Percentiles rank a stretch among this genome's conserved stretches.
Evolutionary conservation across 1,140 invertebrate species (phyloP).

Genomic region (Gonatopus flavifemur): DNA sequence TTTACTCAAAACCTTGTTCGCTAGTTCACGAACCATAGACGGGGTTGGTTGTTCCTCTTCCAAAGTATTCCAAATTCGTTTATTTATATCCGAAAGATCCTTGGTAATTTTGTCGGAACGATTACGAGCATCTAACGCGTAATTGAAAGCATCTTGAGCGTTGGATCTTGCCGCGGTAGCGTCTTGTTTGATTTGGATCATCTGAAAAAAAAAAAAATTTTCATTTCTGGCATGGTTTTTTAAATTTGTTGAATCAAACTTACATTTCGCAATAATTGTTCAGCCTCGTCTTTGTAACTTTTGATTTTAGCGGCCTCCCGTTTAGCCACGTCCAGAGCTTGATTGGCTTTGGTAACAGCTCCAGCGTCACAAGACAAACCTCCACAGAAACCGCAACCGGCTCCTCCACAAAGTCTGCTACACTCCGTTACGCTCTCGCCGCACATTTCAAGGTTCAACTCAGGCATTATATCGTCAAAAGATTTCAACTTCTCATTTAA

Average conservation of each 20-base stretch:
- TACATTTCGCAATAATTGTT: slow-evolving; percentile 67
- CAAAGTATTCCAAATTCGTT: slow-evolving; percentile 75
- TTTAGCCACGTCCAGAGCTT: slow-evolving; percentile 81
- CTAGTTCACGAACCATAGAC: slow-evolving; percentile 76
- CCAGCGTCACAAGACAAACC: slow-evolving; percentile 87
- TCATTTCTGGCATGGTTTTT: not conserved
- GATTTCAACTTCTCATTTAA: slow-evolving; percentile 68
- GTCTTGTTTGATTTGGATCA: slow-evolving; percentile 62
- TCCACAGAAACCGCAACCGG: slow-evolving; percentile 89
- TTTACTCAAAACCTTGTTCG: slow-evolving; percentile 72
- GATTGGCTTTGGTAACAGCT: slow-evolving; percentile 82
- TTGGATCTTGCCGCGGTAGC: slow-evolving; percentile 61
- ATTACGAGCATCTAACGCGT: slow-evolving; percentile 61
- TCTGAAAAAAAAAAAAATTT: slow-evolving; percentile 48
- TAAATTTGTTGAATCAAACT: slow-evolving; percentile 23
- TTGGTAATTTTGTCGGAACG: slow-evolving; percentile 60
- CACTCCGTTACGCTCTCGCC: slow-evolving; percentile 84
- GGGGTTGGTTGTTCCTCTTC: slow-evolving; percentile 76
- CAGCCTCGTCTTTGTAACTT: slow-evolving; percentile 77
- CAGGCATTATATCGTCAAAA: slow-evolving; percentile 75
- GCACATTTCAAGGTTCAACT: slow-evolving; percentile 88
- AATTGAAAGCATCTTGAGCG: slow-evolving; percentile 64
- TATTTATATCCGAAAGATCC: slow-evolving; percentile 63
- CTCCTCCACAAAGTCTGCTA: slow-evolving; percentile 89
- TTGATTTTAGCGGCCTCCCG: slow-evolving; percentile 79